These are phyloP conservation scores for Sturnira hondurensis DNA, from an alignment of 2,113 vertebrate species.

Conservation along the genomic window DNA sequence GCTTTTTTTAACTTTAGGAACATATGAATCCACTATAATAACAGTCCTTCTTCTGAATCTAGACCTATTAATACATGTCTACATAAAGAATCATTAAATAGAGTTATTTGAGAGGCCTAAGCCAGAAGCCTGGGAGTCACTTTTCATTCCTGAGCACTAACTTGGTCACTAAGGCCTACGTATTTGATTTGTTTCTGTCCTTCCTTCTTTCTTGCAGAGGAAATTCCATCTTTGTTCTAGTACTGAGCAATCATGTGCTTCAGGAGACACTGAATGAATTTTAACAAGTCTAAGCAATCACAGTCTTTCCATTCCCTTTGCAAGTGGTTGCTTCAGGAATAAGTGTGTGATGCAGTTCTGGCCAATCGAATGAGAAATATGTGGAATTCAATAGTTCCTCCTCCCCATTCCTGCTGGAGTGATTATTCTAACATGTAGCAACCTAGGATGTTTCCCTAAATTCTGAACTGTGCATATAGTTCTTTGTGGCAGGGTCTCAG, in stretches of 20 bases:
- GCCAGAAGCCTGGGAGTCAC: neutral
- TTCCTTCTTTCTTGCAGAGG: neutral
- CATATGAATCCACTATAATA: neutral
- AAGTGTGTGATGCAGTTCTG: neutral
- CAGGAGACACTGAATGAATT: neutral
- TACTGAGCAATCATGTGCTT: neutral
- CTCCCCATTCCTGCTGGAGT: neutral
- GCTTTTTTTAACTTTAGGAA: conserved; percentile 5
- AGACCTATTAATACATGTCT: neutral
- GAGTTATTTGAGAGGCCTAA: neutral
- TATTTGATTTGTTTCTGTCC: neutral
- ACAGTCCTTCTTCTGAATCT: neutral
- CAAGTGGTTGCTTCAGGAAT: neutral
- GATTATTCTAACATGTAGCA: neutral
- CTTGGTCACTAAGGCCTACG: neutral
- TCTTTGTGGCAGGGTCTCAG: neutral
- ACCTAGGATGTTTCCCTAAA: neutral
- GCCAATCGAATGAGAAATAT: neutral
- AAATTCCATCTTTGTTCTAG: neutral
- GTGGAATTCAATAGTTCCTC: neutral
- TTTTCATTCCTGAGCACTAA: neutral
- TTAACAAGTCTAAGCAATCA: neutral
- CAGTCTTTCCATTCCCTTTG: neutral
- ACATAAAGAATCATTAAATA: neutral
- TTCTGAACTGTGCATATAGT: neutral